Evolutionary conservation across 2,888 invertebrate genomes (phyloP), one percentile per base, ranked within the genome.

Genomic region (Dasysyrphus albostriatus): DNA sequence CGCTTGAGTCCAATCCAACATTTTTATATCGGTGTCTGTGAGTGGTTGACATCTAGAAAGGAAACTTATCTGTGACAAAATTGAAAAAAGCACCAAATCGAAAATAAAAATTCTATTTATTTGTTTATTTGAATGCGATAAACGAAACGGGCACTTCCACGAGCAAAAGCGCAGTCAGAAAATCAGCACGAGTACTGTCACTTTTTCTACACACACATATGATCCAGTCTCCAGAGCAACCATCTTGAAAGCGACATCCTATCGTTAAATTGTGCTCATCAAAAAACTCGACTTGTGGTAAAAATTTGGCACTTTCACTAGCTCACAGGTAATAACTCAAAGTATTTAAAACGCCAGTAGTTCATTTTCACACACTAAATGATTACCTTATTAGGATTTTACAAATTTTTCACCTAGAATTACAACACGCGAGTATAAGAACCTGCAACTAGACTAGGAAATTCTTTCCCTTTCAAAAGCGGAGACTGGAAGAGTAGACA

Each of bases 11-110:
- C 89, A 98, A 93, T 2, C 97, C 98, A 88, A 95, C 95, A 94
- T 98, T 98, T 95, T 99, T 98, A 92, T 98, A 99, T 90, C 98
- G 96, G 93, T 97, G 96, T 92, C 97, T 97, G 92, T 97, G 97
- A 89, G 95, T 96, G 88, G 95, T 95, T 90, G 97, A 97, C 97
- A 97, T 97, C 88, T 88, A 47, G 63, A 42, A 42, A 16, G 56
- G 47, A 2, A 65, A 29, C 56, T 65, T 42, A 54, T 44, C 24
- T 32, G n/a, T 19, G 19, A 34, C 37, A 7, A 34, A 16, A 16
- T 34, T 19, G 2, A 47, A 39, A 49, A 39, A 42, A 34, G n/a
- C 3, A 32, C n/a, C 24, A 54, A 2, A 19, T 6, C 3, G 3
- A 19, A 69, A 70, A 70, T 12, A 6, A 59, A 16, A 19, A n/a